Percentiles rank a stretch among this genome's conserved stretches.
These are phyloP conservation scores for Zoroaster sp. DNA, from an alignment of 53 echinoderm and acorn worm species.

Conservation along the genomic window DNA sequence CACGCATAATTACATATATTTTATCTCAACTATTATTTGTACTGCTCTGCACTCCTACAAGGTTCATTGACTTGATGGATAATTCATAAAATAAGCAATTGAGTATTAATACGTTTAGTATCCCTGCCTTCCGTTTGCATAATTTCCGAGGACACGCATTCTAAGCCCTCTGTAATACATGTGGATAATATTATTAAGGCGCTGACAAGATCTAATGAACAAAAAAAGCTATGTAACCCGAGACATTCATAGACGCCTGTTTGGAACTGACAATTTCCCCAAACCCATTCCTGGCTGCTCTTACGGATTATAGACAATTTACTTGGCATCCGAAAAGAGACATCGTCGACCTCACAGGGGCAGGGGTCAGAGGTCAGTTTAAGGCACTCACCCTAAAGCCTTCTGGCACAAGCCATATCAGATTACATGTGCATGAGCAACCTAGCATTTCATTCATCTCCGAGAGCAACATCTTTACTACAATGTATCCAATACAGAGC, in stretches of 20 bases:
- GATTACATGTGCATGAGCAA: constrained; percentile 53
- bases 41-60: background rate
- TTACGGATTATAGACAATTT: background rate
- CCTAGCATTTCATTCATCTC: constrained; percentile 36
- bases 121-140: background rate
- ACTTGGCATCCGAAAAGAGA: background rate
- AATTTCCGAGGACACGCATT: too few species aligned
- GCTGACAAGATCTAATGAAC: background rate
- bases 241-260: background rate
- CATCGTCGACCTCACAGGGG: constrained; percentile 20
- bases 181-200: background rate
- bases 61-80: background rate
- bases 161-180: too few species aligned
- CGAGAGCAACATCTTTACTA: background rate
- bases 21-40: background rate
- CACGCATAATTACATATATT: background rate
- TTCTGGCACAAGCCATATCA: constrained; percentile 25
- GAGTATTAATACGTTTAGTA: background rate
- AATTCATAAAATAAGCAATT: background rate
- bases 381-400: constrained; percentile 44
- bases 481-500: constrained; percentile 1
- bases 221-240: background rate
- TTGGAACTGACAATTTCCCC: background rate
- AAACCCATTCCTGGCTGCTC: background rate
- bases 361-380: constrained; percentile 25